phyloP scores from a whole-genome alignment of 2,888 invertebrate species.

The Thyatira batis region DNA sequence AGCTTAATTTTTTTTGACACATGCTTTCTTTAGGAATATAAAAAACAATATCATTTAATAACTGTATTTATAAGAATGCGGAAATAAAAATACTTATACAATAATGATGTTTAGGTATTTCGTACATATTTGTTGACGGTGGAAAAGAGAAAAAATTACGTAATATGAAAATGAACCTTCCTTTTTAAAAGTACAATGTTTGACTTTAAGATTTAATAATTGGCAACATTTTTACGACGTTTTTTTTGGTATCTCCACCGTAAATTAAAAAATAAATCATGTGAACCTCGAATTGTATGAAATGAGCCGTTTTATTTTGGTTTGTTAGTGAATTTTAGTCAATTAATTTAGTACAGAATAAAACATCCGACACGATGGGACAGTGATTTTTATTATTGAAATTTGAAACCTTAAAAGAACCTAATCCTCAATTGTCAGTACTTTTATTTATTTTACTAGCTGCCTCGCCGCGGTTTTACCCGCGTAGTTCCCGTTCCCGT shows the following conservation, averaged over 20 bases:
- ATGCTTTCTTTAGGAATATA: background rate
- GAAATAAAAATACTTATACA: slow-evolving; percentile 15
- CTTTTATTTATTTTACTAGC: no score
- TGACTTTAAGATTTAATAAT: no score
- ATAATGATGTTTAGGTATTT: background rate
- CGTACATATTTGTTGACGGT: background rate
- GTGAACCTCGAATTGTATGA: background rate
- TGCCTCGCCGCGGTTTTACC: no score
- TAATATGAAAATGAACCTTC: background rate
- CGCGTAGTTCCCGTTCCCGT: no score
- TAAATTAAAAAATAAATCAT: background rate
- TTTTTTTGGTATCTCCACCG: background rate
- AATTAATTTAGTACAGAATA: slow-evolving; percentile 68
- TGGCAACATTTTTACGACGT: background rate
- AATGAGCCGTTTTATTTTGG: slow-evolving; percentile 14
- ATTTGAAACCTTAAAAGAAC: background rate
- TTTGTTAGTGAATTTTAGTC: slow-evolving; percentile 65
- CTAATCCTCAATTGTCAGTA: no score
- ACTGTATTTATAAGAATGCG: slow-evolving; percentile 4
- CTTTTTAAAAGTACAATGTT: background rate
- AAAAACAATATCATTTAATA: background rate
- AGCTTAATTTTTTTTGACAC: background rate
- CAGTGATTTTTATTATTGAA: background rate
- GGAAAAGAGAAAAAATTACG: background rate
- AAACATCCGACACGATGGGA: slow-evolving; percentile 61